phyloP scores from a whole-genome alignment of 2,888 invertebrate genomes.

The Ochlodes sylvanus region DNA sequence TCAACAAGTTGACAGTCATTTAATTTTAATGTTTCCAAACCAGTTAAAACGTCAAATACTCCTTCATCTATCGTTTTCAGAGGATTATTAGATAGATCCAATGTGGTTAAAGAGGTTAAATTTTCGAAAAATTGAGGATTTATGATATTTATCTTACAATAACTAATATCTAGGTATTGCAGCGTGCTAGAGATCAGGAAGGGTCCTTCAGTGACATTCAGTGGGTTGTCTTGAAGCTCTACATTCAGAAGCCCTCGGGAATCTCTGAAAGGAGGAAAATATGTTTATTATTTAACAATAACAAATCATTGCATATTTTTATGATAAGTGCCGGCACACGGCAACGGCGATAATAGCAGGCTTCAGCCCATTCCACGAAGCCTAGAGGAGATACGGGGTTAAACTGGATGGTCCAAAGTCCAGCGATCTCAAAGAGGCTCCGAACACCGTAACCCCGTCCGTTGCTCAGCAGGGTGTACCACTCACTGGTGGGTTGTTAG shows the following conservation, averaged over 20 bases:
- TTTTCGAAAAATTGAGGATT: slow-evolving; percentile 88
- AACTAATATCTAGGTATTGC: slow-evolving; percentile 88
- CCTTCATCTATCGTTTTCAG: slow-evolving; percentile 83
- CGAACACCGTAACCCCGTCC: no score
- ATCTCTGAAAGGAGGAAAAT: slow-evolving; percentile 78
- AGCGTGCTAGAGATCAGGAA: slow-evolving; percentile 88
- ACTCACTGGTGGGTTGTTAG: no score
- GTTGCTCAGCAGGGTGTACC: no score
- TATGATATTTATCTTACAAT: slow-evolving; percentile 85
- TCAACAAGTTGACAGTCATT: slow-evolving; percentile 87
- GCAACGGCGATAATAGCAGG: no score
- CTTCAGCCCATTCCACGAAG: no score
- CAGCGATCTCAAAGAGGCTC: no score
- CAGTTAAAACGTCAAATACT: slow-evolving; percentile 86
- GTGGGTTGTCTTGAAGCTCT: slow-evolving; percentile 88
- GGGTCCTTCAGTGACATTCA: slow-evolving; percentile 86
- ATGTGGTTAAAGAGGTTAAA: slow-evolving; percentile 86
- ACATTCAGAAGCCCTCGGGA: slow-evolving; percentile 88
- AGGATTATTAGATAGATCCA: slow-evolving; percentile 89
- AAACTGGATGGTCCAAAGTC: no score
- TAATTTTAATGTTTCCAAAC: slow-evolving; percentile 87
- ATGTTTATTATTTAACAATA: neutral
- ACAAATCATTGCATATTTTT: no score
- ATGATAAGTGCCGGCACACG: no score
- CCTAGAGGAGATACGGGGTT: no score